A percentile compares a stretch with the other conserved stretches of the same genome.
These are phyloP conservation scores for Alloplasta piceator DNA, from an alignment of 2,888 invertebrate genomes.

Conservation along the genomic window DNA sequence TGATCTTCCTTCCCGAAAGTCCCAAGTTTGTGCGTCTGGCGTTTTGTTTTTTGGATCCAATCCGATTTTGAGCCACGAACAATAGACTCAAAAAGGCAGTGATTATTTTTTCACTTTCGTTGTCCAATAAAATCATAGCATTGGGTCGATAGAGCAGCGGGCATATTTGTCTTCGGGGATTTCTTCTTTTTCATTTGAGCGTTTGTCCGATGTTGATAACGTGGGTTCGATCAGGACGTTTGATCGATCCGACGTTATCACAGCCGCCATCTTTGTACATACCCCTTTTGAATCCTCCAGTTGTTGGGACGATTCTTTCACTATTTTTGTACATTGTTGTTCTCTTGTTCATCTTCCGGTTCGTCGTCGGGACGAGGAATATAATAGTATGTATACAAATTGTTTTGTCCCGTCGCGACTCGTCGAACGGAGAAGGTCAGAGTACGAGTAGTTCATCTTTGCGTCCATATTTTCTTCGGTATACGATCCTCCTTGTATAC, in stretches of 20 bases:
- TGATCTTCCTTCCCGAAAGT: background rate
- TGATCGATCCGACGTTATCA: conserved; percentile 10
- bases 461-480: conserved; percentile 64
- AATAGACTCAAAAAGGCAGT: conserved; percentile 6
- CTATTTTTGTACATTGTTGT: conserved; percentile 30
- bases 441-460: conserved; percentile 57
- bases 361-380: conserved; percentile 63
- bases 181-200: background rate
- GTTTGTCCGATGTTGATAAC: conserved; percentile 4
- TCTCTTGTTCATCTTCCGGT: conserved; percentile 53
- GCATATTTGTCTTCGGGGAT: background rate
- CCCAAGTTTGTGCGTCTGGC: background rate
- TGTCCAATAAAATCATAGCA: conserved; percentile 23
- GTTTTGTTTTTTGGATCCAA: background rate
- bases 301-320: background rate
- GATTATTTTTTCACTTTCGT: background rate
- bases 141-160: background rate
- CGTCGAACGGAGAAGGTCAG: conserved; percentile 60
- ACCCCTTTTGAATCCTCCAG: background rate
- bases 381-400: conserved; percentile 15
- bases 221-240: conserved; percentile 22
- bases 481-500: conserved; percentile 20
- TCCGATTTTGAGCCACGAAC: conserved; percentile 33
- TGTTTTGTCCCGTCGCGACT: conserved; percentile 17
- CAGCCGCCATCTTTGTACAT: background rate